These are phyloP conservation scores for Ormia ochracea DNA, from an alignment of 2,888 invertebrate species.

Conservation along the genomic window DNA sequence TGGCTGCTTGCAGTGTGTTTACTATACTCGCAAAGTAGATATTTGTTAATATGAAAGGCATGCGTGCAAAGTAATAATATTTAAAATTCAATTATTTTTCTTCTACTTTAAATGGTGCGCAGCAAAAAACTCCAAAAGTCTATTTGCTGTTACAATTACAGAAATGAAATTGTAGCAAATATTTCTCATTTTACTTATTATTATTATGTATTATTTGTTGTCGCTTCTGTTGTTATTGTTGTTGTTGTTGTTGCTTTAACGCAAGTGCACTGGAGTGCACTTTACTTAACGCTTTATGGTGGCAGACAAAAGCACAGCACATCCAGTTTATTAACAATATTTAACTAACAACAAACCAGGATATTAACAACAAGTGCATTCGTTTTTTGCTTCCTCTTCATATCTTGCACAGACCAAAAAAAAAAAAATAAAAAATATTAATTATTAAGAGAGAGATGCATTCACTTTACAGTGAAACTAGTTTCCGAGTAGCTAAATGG, in stretches of 20 bases:
- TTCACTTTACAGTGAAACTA: slow-evolving; percentile 24
- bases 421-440: background rate
- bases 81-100: slow-evolving; percentile 58
- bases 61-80: slow-evolving; percentile 61
- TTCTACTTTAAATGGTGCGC: background rate
- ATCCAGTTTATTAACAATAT: slow-evolving; percentile 36
- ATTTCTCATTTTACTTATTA: too few species aligned
- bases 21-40: background rate
- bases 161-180: slow-evolving; percentile 29
- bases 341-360: slow-evolving; percentile 18
- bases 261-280: slow-evolving; percentile 51
- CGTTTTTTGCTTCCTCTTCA: background rate
- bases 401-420: background rate
- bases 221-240: background rate
- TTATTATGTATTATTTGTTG: too few species aligned
- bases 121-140: slow-evolving; percentile 1
- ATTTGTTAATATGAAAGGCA: slow-evolving; percentile 28
- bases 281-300: slow-evolving; percentile 36
- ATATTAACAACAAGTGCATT: slow-evolving; percentile 26
- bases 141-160: slow-evolving; percentile 29
- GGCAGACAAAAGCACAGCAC: slow-evolving; percentile 12
- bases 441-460: slow-evolving; percentile 35
- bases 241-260: background rate
- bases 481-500: background rate
- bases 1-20: slow-evolving; percentile 12